Base-by-base conservation (phyloP, 2,797 vertebrate genomes). In the Syngnathus rostellatus region DNA sequence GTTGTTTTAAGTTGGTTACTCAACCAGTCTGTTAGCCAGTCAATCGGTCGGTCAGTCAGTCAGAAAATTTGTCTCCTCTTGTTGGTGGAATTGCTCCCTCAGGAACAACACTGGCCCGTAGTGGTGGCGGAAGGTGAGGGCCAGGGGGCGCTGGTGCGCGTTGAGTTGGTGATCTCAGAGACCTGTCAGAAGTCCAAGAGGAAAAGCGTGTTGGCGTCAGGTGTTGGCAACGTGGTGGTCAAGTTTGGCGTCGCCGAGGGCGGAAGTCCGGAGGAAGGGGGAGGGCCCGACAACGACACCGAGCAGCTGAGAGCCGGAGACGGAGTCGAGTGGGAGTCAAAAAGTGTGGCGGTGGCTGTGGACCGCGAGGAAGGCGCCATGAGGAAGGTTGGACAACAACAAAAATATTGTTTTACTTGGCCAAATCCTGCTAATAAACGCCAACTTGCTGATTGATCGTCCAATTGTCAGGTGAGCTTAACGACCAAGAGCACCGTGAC, bases 151-250 rank as follows among this genome's bases (percentile, higher is more conserved):
- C 85, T 99, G 66, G 89, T 99, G 25, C 94, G 93, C 41, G 89
- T 97, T 0, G 96, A 98, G 80, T 92, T 99, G 93, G 89, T 94
- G 55, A 98, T 99, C 80, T 95, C 96, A 0, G 95, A 98, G 66
- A 89, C 91, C 0, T 98, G 97, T 68, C 97, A 98, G 89, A 98
- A 98, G 77, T 95, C 94, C 19, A 98, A 98, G 83, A 84, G 97
- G 71, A 98, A 97, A 85, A 98, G 95, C 8, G 88, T 95, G 2
- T 88, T 98, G 63, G 94, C 94, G 0, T 89, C 92, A 10, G 97
- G 97, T 1, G 88, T 92, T 6, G 96, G 94, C 19, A 93, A 70
- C 0, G 82, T 98, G 68, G 88, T 90, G 3, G 97, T 99, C 65
- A 96, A 92, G 75, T 95, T 97, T 59, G 93, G 91, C 68, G 81